Conservation (phyloP, 1,140 invertebrate species). For the Aethina tumida region DNA sequence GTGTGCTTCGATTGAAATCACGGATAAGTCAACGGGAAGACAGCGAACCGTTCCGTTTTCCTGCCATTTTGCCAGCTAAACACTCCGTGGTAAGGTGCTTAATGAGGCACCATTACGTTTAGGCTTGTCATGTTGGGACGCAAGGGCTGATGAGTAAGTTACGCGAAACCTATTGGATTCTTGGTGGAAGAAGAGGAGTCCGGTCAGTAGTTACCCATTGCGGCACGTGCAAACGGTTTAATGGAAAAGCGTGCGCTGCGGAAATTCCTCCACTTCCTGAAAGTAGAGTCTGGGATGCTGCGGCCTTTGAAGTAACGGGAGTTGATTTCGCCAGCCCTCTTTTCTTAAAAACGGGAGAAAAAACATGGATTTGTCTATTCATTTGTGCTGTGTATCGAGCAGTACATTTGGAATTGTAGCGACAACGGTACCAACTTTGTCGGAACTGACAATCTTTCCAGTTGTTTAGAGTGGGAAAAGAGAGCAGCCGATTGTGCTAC, state of each 20-base stretch:
- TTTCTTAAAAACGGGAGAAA: conserved; percentile 16
- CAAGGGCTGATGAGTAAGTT: conserved; percentile 8
- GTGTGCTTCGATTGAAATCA: conserved; percentile 4
- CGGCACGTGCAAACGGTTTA: conserved; percentile 13
- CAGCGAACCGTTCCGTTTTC: conserved; percentile 7
- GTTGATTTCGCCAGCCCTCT: conserved; percentile 29
- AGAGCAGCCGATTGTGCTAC: background rate
- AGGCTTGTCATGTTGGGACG: conserved; percentile 6
- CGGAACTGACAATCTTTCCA: conserved; percentile 6
- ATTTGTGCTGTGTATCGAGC: conserved; percentile 30
- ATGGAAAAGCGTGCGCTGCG: conserved; percentile 18
- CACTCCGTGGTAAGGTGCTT: conserved; percentile 4
- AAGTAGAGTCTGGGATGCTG: conserved; percentile 23
- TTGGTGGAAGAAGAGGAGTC: conserved; percentile 9
- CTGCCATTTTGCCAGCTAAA: conserved; percentile 8
- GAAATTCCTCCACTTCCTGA: conserved; percentile 23
- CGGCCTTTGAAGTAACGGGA: conserved; percentile 26
- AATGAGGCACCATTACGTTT: conserved; percentile 2
- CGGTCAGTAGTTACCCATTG: conserved; percentile 19
- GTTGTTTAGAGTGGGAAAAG: conserved; percentile 1
- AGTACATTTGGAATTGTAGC: conserved; percentile 30
- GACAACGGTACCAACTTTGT: conserved; percentile 11
- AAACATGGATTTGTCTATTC: conserved; percentile 29
- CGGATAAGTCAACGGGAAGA: conserved; percentile 4
- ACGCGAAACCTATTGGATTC: conserved; percentile 21